Evolutionary conservation across 2,888 invertebrate genomes (phyloP).

Genomic region (Tiliacea citrago): DNA sequence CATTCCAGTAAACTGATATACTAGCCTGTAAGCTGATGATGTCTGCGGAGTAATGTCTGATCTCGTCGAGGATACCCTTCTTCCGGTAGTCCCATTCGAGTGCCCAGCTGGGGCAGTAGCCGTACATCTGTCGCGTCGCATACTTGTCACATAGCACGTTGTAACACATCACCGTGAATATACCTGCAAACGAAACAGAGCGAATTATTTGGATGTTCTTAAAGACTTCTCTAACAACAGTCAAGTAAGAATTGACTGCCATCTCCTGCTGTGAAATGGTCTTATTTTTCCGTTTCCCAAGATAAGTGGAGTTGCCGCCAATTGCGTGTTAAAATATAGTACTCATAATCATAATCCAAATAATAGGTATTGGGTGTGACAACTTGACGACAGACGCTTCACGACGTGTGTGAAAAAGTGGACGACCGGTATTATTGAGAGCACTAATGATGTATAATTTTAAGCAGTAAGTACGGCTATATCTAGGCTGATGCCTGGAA

Average conservation of each 20-base stretch:
- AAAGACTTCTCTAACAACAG: no score
- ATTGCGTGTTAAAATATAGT: conserved; percentile 26
- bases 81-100: conserved; percentile 99
- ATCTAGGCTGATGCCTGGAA: conserved; percentile 15
- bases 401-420: conserved; percentile 1
- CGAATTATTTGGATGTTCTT: conserved; percentile 4
- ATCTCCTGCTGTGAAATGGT: not conserved
- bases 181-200: conserved; percentile 90
- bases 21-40: conserved; percentile 95
- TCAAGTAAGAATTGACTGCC: conserved; percentile 10
- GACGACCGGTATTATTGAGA: conserved; percentile 6
- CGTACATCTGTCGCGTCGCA: conserved; percentile 99
- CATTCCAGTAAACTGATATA: conserved; percentile 1
- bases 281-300: not conserved
- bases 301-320: conserved; percentile 12
- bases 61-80: conserved; percentile 99
- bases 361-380: conserved; percentile 25
- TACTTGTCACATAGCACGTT: conserved; percentile 99
- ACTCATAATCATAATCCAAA: conserved; percentile 4
- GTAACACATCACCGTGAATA: conserved; percentile 99
- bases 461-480: not conserved
- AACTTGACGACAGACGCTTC: conserved; percentile 19
- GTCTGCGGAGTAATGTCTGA: conserved; percentile 98
- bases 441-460: conserved; percentile 29
- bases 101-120: conserved; percentile 99